Conservation (phyloP, 2,113 vertebrate species). For the Mesitornis unicolor region DNA sequence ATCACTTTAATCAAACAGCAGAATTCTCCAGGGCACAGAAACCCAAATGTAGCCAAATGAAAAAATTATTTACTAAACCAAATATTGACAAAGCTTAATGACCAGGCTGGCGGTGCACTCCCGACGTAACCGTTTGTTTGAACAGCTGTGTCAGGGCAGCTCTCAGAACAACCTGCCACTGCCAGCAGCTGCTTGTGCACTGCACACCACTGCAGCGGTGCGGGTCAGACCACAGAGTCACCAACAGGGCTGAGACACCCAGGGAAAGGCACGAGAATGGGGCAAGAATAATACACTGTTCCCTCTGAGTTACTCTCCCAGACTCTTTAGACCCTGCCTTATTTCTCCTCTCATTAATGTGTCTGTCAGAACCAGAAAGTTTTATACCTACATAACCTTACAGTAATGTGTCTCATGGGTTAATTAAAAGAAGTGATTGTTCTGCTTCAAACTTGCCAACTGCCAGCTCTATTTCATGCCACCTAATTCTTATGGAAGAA, state of each 20-base stretch:
- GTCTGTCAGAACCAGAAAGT: background rate
- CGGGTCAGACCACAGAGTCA: background rate
- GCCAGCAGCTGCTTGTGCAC: background rate
- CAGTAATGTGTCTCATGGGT: background rate
- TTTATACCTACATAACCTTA: background rate
- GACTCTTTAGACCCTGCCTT: background rate
- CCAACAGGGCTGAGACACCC: fast-evolving
- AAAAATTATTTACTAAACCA: background rate
- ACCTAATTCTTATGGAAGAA: background rate
- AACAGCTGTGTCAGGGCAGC: background rate
- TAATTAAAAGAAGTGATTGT: background rate
- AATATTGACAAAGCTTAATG: background rate
- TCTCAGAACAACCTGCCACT: background rate
- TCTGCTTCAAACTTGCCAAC: background rate
- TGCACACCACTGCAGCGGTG: background rate
- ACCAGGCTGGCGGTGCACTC: background rate
- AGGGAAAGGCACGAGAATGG: background rate
- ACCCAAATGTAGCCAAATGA: background rate
- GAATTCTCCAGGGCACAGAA: background rate
- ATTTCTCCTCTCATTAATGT: background rate
- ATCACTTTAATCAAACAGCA: background rate
- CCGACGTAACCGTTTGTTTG: background rate
- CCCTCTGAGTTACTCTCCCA: background rate
- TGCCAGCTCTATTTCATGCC: background rate
- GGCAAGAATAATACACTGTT: background rate